Percentiles rank a stretch among this genome's conserved stretches.
Conservation (phyloP, 37 sponge, comb jelly and placozoan species). For the Sycon ciliatum region DNA sequence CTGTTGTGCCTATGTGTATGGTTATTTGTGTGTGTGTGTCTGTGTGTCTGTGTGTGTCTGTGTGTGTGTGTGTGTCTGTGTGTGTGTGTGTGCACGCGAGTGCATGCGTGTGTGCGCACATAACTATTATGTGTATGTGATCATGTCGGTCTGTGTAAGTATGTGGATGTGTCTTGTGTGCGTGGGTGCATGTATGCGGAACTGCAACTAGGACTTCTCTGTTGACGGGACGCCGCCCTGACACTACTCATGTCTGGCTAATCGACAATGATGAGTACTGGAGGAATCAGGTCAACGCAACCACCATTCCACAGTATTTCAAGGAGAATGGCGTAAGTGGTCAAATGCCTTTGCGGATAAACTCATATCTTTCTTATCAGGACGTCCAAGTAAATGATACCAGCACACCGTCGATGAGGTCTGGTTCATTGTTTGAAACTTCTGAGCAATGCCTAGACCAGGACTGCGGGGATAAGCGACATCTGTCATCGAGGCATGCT, state of each 20-base stretch:
- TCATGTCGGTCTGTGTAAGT: neutral
- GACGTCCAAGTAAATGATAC: too few relatives aligned
- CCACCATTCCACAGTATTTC: slow-evolving; percentile 48
- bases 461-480: too few relatives aligned
- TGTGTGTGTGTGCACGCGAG: neutral
- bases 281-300: slow-evolving; percentile 35
- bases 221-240: slow-evolving; percentile 38
- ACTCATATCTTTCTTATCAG: too few relatives aligned
- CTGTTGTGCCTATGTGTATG: too few relatives aligned
- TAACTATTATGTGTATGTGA: neutral
- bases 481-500: too few relatives aligned
- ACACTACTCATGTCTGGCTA: slow-evolving; percentile 41
- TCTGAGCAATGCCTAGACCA: too few relatives aligned
- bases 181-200: neutral
- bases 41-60: neutral
- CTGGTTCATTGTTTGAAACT: too few relatives aligned
- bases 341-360: neutral
- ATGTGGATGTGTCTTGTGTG: neutral
- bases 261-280: slow-evolving; percentile 37
- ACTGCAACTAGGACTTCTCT: slow-evolving; percentile 17
- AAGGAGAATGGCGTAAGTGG: slow-evolving; percentile 35
- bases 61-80: slow-evolving; percentile 1
- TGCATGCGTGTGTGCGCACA: neutral
- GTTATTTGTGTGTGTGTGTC: neutral
- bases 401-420: too few relatives aligned